A percentile compares a stretch with the other conserved stretches of the same genome.
These are phyloP conservation scores for Mesorhabditis spiculigera DNA, from an alignment of 2,888 invertebrate species.

Conservation along the genomic window DNA sequence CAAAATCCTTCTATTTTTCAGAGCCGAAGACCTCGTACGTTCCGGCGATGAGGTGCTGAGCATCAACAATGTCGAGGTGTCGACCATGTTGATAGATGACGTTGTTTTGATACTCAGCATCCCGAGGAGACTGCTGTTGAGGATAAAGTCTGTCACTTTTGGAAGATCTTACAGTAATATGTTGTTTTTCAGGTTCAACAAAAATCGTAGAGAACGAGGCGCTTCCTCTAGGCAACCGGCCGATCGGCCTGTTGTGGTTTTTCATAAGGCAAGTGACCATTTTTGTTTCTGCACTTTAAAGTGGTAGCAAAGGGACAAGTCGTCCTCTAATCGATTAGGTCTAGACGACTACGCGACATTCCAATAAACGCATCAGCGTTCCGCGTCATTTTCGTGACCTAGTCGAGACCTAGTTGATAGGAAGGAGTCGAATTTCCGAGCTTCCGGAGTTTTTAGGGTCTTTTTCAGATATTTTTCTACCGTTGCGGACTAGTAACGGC, in stretches of 20 bases:
- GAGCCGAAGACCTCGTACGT: conserved; percentile 88
- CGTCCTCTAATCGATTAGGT: too few species aligned
- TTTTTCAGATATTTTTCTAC: too few species aligned
- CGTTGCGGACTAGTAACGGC: too few species aligned
- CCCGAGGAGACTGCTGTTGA: conserved; percentile 86
- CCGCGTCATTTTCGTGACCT: too few species aligned
- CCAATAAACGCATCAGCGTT: too few species aligned
- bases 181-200: conserved; percentile 23
- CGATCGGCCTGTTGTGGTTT: conserved; percentile 54
- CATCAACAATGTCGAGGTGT: conserved; percentile 90
- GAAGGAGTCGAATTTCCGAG: too few species aligned
- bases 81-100: conserved; percentile 95
- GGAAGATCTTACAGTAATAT: not conserved
- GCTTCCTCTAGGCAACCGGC: conserved; percentile 18
- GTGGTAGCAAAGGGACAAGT: too few species aligned
- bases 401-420: too few species aligned
- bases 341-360: too few species aligned
- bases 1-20: conserved; percentile 11
- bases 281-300: not conserved
- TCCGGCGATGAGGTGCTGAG: conserved; percentile 97
- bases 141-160: conserved; percentile 70
- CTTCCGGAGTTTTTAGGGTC: too few species aligned
- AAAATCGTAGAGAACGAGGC: conserved; percentile 25
- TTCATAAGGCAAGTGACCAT: conserved; percentile 39
- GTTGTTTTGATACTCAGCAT: conserved; percentile 99